Percentiles rank a stretch among this genome's conserved stretches.
These are phyloP conservation scores for Ibidorhyncha struthersii DNA, from an alignment of 2,113 vertebrate genomes.

Conservation along the genomic window DNA sequence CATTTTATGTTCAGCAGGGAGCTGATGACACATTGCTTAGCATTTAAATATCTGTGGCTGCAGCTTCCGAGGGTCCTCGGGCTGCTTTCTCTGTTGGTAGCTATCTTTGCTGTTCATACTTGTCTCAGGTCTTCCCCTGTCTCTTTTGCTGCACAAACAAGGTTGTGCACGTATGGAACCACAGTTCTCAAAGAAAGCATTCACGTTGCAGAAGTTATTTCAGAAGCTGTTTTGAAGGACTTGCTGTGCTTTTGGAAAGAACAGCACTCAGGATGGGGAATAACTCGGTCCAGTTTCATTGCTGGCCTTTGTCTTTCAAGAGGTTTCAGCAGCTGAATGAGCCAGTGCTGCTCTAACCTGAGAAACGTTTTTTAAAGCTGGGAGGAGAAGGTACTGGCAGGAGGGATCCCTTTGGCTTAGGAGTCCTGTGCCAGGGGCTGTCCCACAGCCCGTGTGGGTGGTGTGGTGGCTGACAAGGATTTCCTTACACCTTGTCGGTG, in stretches of 20 bases:
- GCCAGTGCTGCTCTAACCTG: rapidly evolving
- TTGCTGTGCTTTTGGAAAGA: not conserved
- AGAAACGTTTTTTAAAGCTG: not conserved
- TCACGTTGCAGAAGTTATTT: not conserved
- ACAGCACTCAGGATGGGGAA: not conserved
- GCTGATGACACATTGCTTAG: not conserved
- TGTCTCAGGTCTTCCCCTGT: not conserved
- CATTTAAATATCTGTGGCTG: not conserved
- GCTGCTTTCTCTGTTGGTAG: not conserved
- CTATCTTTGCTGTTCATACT: not conserved
- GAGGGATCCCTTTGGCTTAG: not conserved
- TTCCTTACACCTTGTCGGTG: not conserved
- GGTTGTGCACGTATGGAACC: not conserved
- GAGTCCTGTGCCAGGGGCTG: not conserved
- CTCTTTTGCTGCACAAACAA: not conserved
- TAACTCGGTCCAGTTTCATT: not conserved
- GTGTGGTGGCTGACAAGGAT: not conserved
- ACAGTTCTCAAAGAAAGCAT: not conserved
- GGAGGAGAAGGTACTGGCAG: not conserved
- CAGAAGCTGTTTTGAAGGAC: not conserved
- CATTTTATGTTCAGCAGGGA: not conserved
- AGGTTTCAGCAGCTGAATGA: not conserved
- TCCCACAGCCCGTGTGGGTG: not conserved
- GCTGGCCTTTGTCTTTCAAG: not conserved
- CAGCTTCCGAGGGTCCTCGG: not conserved